Conservation (phyloP, 2,888 invertebrate genomes). For the Anagyrus pseudococci region DNA sequence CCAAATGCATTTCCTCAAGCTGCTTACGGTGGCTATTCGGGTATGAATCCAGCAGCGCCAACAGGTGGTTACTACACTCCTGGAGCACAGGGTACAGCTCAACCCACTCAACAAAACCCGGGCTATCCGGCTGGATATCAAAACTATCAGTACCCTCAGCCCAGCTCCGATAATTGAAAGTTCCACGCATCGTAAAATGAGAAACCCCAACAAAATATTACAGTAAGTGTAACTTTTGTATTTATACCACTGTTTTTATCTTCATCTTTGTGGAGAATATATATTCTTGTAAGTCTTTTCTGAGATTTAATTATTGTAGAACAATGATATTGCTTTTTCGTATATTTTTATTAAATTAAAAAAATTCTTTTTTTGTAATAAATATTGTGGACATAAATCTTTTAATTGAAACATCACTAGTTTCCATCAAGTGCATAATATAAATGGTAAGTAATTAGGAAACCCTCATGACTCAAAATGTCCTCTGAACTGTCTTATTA, state of each 20-base stretch:
- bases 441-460: too few species aligned
- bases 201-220: constrained; percentile 40
- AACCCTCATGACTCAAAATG: too few species aligned
- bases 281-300: neutral
- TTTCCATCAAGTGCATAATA: too few species aligned
- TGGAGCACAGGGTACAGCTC: constrained; percentile 50
- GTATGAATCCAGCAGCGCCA: constrained; percentile 54
- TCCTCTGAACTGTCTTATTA: too few species aligned
- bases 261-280: constrained; percentile 20
- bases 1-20: constrained; percentile 57
- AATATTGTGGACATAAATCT: too few species aligned
- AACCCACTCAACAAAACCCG: constrained; percentile 49
- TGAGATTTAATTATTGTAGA: neutral
- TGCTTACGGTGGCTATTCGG: constrained; percentile 57
- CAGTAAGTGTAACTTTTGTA: constrained; percentile 48
- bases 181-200: constrained; percentile 43
- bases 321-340: too few species aligned
- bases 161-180: constrained; percentile 53
- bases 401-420: too few species aligned
- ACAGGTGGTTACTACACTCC: constrained; percentile 56
- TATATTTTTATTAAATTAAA: too few species aligned
- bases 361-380: too few species aligned
- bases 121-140: constrained; percentile 49
- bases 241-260: neutral
- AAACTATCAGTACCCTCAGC: constrained; percentile 57